These are phyloP conservation scores for Plutella xylostella DNA, from an alignment of 2,888 invertebrate species.

Conservation along the genomic window DNA sequence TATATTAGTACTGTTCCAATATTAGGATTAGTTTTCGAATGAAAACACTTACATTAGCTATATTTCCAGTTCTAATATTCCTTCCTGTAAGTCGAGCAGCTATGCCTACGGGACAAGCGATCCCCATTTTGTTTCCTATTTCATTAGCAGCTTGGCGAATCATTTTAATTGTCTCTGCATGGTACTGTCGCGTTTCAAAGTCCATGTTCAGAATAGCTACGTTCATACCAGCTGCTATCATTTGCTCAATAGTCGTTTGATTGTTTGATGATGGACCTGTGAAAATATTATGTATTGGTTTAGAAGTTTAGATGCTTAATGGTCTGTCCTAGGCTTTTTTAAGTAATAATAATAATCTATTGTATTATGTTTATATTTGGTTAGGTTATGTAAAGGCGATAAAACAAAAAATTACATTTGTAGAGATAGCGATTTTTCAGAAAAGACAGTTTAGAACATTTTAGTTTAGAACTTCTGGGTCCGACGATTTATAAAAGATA, in stretches of 20 bases:
- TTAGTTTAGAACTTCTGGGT: too few relatives aligned
- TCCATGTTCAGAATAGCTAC: constrained; percentile 56
- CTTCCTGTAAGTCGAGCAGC: constrained; percentile 88
- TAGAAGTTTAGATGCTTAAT: too few relatives aligned
- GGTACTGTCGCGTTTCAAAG: constrained; percentile 46
- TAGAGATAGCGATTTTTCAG: too few relatives aligned
- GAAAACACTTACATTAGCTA: constrained; percentile 74
- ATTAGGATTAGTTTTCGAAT: background rate
- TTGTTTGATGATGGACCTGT: background rate
- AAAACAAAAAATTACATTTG: too few relatives aligned
- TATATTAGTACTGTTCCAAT: too few relatives aligned
- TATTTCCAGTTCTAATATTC: constrained; percentile 87
- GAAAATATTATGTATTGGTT: too few relatives aligned
- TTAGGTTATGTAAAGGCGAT: too few relatives aligned
- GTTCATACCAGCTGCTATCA: constrained; percentile 68
- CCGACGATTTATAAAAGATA: too few relatives aligned
- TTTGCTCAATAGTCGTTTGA: constrained; percentile 44
- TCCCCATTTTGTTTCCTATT: constrained; percentile 71
- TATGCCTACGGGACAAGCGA: constrained; percentile 81
- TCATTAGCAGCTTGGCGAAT: constrained; percentile 58
- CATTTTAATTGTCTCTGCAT: constrained; percentile 48
- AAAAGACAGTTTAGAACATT: too few relatives aligned
- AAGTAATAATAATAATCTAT: too few relatives aligned
- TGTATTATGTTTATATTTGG: too few relatives aligned
- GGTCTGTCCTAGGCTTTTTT: too few relatives aligned